Conservation (phyloP, 2,888 invertebrate genomes). For the Drosophila acutilabella region DNA sequence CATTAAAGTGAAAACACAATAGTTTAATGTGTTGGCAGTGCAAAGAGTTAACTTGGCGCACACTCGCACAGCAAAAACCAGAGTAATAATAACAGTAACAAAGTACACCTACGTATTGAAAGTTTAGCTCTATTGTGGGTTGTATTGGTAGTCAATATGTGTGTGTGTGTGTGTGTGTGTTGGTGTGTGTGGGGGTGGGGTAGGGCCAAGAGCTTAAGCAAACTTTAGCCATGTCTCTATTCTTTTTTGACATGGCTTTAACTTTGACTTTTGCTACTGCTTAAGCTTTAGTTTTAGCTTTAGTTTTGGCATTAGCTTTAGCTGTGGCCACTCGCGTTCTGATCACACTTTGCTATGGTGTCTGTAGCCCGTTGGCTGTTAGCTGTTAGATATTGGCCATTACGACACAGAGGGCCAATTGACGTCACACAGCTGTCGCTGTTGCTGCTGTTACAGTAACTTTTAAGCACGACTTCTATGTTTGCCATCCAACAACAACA, state of each 20-base stretch:
- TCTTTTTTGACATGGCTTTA: constrained; percentile 10
- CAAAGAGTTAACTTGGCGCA: constrained; percentile 10
- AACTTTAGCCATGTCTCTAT: constrained; percentile 17
- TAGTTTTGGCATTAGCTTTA: neutral
- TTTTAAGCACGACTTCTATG: constrained; percentile 9
- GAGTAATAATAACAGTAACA: constrained; percentile 18
- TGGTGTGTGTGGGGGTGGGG: neutral
- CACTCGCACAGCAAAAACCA: constrained; percentile 4
- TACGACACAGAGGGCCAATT: constrained; percentile 36
- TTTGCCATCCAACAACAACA: constrained; percentile 6
- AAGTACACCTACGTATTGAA: constrained; percentile 25
- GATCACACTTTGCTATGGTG: constrained; percentile 13
- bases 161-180: neutral
- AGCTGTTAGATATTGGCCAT: constrained; percentile 16
- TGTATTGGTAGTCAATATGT: neutral
- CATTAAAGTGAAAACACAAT: constrained; percentile 14
- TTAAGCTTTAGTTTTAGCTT: neutral
- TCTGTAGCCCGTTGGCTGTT: constrained; percentile 17
- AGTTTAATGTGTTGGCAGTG: constrained; percentile 28
- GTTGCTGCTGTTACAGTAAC: constrained; percentile 11
- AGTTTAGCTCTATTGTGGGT: constrained; percentile 10
- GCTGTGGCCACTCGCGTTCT: constrained; percentile 9
- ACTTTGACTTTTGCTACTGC: neutral
- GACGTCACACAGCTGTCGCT: constrained; percentile 63
- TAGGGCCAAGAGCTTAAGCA: constrained; percentile 27